Percentiles rank a stretch among this genome's conserved stretches.
These are phyloP conservation scores for Rhyacophila brunnea DNA, from an alignment of 1,140 invertebrate species.

Conservation along the genomic window DNA sequence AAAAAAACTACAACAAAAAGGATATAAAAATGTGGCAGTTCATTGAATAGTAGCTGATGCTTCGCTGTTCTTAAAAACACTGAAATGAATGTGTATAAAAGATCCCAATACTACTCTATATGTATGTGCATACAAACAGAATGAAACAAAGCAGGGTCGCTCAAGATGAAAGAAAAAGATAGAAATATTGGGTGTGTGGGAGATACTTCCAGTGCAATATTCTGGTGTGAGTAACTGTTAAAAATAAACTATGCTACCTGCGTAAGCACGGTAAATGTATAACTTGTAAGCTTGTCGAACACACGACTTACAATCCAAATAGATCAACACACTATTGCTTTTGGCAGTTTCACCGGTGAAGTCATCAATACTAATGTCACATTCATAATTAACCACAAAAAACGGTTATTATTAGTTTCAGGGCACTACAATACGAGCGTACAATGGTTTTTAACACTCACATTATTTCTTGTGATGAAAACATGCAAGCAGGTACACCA, in stretches of 20 bases:
- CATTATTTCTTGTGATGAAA: no score
- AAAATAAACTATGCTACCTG: conserved; percentile 5
- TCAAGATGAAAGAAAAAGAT: not conserved
- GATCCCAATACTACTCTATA: not conserved
- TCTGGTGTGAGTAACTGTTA: not conserved
- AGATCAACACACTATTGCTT: no score
- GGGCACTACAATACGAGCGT: no score
- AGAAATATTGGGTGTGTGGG: conserved; percentile 2
- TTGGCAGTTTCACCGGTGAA: no score
- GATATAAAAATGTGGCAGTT: not conserved
- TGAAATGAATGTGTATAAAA: not conserved
- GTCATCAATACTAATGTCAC: no score
- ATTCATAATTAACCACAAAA: no score
- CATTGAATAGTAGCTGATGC: not conserved
- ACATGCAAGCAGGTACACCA: no score
- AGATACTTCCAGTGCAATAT: not conserved
- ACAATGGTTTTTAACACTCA: no score
- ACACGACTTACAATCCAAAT: no score
- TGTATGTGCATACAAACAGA: not conserved
- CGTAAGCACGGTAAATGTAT: not conserved
- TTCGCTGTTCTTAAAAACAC: not conserved
- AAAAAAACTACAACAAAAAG: no score
- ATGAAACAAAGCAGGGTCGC: not conserved
- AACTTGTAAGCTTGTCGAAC: not conserved
- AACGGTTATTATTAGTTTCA: no score